phyloP scores from a whole-genome alignment of 2,113 vertebrate genomes.

The Orthochromis indermauri region DNA sequence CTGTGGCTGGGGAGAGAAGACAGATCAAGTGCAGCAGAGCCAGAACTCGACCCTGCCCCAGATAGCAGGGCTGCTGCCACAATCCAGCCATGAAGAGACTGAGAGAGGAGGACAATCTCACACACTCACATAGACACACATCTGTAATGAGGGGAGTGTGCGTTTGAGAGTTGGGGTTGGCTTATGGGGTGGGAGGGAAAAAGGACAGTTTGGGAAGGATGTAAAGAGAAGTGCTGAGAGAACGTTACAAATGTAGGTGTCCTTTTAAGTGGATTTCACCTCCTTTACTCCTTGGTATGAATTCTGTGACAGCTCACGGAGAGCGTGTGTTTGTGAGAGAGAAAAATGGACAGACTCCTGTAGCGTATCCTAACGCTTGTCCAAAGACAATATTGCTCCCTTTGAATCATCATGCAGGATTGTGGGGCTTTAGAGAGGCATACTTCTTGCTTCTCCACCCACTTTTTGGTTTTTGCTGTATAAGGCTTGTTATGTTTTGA shows the following conservation, averaged over 20 bases:
- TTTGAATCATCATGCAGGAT: neutral
- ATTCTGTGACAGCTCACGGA: neutral
- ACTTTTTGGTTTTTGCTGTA: neutral
- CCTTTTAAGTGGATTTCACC: neutral
- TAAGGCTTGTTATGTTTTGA: neutral
- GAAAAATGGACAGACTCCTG: neutral
- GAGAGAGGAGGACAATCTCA: slow-evolving; percentile 5
- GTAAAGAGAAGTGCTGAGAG: neutral
- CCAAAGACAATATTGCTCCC: slow-evolving; percentile 21
- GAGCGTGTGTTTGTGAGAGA: neutral
- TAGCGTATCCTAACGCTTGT: neutral
- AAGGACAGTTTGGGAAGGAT: neutral
- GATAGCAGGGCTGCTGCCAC: slow-evolving; percentile 40
- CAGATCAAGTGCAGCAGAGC: slow-evolving; percentile 22
- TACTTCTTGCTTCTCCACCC: neutral
- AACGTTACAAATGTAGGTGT: neutral
- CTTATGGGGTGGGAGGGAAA: slow-evolving; percentile 23
- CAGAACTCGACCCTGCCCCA: slow-evolving; percentile 6
- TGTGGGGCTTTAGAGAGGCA: neutral
- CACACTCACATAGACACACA: neutral
- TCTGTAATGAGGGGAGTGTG: slow-evolving; percentile 8
- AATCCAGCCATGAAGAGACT: slow-evolving; percentile 56
- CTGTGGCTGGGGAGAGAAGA: slow-evolving; percentile 8
- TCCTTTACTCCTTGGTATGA: neutral
- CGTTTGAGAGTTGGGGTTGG: slow-evolving; percentile 23